A percentile compares a stretch with the other conserved stretches of the same genome.
Conservation (phyloP, 1,140 invertebrate species). For the Sycophila sp. region DNA sequence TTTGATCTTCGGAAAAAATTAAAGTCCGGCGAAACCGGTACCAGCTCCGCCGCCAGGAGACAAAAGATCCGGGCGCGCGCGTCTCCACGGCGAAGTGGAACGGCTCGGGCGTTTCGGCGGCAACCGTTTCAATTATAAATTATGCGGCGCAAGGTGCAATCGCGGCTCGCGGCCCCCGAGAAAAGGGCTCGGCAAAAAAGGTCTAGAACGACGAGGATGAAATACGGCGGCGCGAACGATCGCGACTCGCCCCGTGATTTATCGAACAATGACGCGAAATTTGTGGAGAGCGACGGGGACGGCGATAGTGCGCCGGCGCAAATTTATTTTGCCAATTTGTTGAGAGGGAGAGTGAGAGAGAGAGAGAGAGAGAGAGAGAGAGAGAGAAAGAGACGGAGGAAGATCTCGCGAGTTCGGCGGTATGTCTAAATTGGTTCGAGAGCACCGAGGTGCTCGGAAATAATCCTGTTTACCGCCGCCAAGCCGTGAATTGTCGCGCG, state of each 20-base stretch:
- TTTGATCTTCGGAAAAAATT: too few relatives aligned
- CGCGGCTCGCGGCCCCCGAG: neutral
- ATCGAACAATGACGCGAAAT: constrained; percentile 34
- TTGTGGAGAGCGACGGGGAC: neutral
- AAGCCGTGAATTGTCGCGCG: too few relatives aligned
- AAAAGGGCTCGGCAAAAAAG: neutral
- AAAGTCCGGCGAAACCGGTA: too few relatives aligned
- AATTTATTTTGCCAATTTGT: constrained; percentile 62
- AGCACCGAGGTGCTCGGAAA: neutral
- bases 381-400: constrained; percentile 35
- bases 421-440: constrained; percentile 60
- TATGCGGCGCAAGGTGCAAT: neutral
- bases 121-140: constrained; percentile 16
- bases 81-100: neutral
- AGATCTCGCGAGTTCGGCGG: constrained; percentile 49
- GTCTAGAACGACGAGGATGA: constrained; percentile 8
- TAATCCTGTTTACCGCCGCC: too few relatives aligned
- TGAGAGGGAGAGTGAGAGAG: constrained; percentile 42
- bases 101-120: too few relatives aligned
- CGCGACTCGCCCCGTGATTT: constrained; percentile 23
- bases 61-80: too few relatives aligned
- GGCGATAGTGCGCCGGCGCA: constrained; percentile 32
- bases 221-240: neutral
- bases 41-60: too few relatives aligned
- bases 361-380: too few relatives aligned